Evolutionary conservation across 2,797 vertebrate genomes (phyloP), one percentile per base, ranked within the genome.

Genomic region (Odontamblyopus rebecca): DNA sequence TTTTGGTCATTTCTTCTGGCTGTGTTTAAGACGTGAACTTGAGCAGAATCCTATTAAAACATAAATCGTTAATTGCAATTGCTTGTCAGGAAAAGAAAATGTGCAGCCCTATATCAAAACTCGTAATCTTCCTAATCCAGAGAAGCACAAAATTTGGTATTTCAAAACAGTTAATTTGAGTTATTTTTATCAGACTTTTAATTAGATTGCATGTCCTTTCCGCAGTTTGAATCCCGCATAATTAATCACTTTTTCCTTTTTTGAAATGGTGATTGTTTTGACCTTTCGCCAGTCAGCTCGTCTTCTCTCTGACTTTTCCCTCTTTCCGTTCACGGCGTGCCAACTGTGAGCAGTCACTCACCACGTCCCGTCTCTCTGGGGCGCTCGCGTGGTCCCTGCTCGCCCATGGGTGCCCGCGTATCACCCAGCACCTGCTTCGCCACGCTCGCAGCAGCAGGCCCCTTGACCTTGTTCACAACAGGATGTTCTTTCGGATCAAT

Each of bases 391-490:
- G 70, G 41, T 13, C 66, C 82, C 71, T 62, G 71, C 64, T n/a
- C 2, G 70, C 74, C 76, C 75, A 48, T 53, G 70, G 71, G 81
- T 32, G 44, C 68, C 80, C 32, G 56, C n/a, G 12, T 80, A 83
- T 84, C 84, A 83, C 75, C 66, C 73, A n/a, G 85, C 92, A 91
- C 87, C 91, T 93, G 92, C 84, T 86, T 19, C 82, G 74, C 75
- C 76, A 74, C 79, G 67, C 76, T 61, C 77, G 68, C 67, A 70
- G 56, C 38, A 38, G 56, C 77, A 62, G 30, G 68, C 82, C 73
- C 78, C 70, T 79, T 74, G 70, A 75, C 62, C 56, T 77, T 68
- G 74, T 67, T 84, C 77, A 61, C 76, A 85, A 68, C 67, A 35
- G 57, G 74, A 78, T 48, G 38, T 7, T 65, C 72, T 66, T 75